phyloP scores from a whole-genome alignment of 2,113 vertebrate genomes.

The Symphodus melops region DNA sequence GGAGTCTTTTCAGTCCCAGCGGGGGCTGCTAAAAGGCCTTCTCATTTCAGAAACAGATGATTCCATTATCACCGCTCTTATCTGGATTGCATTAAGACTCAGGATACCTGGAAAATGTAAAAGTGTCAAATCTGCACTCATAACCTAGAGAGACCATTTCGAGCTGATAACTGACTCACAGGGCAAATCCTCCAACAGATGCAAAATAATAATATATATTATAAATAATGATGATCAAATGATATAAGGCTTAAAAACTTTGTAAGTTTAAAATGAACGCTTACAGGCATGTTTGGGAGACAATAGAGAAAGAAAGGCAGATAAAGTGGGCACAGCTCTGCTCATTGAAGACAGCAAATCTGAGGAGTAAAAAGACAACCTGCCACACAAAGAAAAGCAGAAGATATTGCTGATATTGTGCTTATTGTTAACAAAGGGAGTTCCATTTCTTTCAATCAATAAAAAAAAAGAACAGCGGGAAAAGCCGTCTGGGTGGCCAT shows the following conservation, averaged over 20 bases:
- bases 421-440: constrained; percentile 52
- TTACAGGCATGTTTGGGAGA: constrained; percentile 14
- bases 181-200: not conserved
- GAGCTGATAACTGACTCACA: constrained; percentile 5
- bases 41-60: constrained; percentile 15
- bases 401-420: constrained; percentile 35
- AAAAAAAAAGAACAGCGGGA: constrained; percentile 44
- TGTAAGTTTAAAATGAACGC: not conserved
- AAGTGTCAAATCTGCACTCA: constrained; percentile 6
- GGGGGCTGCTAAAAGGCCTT: constrained; percentile 12
- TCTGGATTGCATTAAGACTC: constrained; percentile 7
- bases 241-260: constrained; percentile 2
- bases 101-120: constrained; percentile 10
- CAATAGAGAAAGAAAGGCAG: constrained; percentile 30
- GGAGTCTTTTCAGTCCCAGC: constrained; percentile 26
- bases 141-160: not conserved
- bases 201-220: constrained; percentile 2
- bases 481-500: constrained; percentile 58
- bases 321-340: constrained; percentile 20
- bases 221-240: constrained; percentile 12
- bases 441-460: constrained; percentile 47
- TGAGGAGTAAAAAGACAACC: constrained; percentile 9
- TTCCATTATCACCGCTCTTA: constrained; percentile 27
- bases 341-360: constrained; percentile 6
- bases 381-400: constrained; percentile 4